Base-by-base conservation (phyloP, 2,888 invertebrate genomes). In the Ichneumon xanthorius region DNA sequence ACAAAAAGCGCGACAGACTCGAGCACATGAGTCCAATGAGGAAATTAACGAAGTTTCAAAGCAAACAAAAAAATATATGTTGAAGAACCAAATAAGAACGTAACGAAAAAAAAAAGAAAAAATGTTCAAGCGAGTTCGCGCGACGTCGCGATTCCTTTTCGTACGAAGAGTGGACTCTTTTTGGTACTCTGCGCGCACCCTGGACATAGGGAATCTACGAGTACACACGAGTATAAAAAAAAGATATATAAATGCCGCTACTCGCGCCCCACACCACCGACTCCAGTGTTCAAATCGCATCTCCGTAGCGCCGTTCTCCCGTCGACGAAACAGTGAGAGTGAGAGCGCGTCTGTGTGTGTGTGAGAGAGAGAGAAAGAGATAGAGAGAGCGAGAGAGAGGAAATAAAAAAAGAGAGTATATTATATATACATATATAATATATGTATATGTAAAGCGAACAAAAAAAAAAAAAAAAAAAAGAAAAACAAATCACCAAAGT, bases 261-360 rank as follows among this genome's bases (percentile, higher is more conserved):
- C 88, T 91, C 87, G 90, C 90, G 90, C 92, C 92, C 92, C 92
- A 92, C 92, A 93, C 93, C 93, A 93, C 93, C 93, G 93, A 93
- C 93, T 93, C 92, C 93, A 93, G 93, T 93, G 92, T 93, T 93
- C 93, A 93, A 93, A 92, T 87, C 88, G 90, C 89, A 90, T 90
- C 90, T 90, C 89, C 90, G 89, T 88, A 88, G 82, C 87, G 87
- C 88, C 87, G 87, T 87, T 88, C 87, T 88, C 86, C 87, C 87
- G 84, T 86, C 82, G 77, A 87, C 80, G 80, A 82, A 86, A 83
- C 65, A 82, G 72, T 82, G 72, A 82, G 76, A 80, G 71, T 72
- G 76, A 82, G 76, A 79, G 80, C 71, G 76, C 82, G 76, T 45
- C 37, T 75, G 76, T 73, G 68, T 71, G 77, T 73, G 61, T 84